Conservation (phyloP, 2,888 invertebrate genomes). For the Chloroclystis v-ata region DNA sequence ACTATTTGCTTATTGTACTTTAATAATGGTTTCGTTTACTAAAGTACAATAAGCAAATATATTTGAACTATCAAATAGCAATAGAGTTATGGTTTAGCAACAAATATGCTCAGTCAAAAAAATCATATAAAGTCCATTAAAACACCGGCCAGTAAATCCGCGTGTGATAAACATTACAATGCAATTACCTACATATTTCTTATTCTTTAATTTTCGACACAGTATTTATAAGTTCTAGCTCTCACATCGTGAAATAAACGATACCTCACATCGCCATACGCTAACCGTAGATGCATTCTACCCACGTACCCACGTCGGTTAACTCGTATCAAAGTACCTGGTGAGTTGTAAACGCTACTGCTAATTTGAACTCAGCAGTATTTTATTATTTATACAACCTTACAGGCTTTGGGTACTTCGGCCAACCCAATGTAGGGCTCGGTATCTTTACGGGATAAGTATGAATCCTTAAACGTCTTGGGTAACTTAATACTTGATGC, state of each 20-base stretch:
- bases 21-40: no score
- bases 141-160: no score
- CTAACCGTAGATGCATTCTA: slow-evolving; percentile 27
- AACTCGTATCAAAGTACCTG: slow-evolving; percentile 32
- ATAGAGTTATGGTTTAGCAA: no score
- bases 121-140: no score
- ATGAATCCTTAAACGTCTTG: slow-evolving; percentile 2
- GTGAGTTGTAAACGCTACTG: slow-evolving; percentile 32
- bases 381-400: slow-evolving; percentile 14
- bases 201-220: background rate
- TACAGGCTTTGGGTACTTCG: background rate
- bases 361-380: slow-evolving; percentile 29
- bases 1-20: background rate
- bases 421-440: background rate
- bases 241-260: no score
- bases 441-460: background rate
- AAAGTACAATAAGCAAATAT: no score
- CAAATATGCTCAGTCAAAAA: no score
- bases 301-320: slow-evolving; percentile 31
- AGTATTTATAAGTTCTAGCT: no score
- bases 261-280: background rate
- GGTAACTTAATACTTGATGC: background rate
- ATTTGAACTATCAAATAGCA: no score
- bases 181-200: no score
- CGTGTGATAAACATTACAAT: no score